Evolutionary conservation across 2,888 invertebrate genomes (phyloP).

Genomic region (Metalampra italica): DNA sequence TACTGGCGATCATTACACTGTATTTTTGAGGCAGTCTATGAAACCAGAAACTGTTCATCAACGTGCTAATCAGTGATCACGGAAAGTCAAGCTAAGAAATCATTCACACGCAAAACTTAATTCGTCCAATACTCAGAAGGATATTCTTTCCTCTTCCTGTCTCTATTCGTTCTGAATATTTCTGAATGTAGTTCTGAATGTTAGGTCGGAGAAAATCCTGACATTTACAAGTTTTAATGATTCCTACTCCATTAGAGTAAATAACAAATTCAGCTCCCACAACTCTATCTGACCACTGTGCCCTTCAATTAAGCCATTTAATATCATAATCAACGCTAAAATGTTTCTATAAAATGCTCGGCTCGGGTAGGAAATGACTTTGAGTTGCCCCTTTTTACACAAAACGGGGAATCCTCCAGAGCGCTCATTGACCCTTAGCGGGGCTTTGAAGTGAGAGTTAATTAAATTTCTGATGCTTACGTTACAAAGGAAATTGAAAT

Average conservation of each 20-base stretch:
- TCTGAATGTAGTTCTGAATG: no score
- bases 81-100: no score
- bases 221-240: no score
- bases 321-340: conserved; percentile 49
- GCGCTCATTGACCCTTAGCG: conserved; percentile 55
- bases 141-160: no score
- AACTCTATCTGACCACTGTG: conserved; percentile 28
- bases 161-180: no score
- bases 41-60: no score
- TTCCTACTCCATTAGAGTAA: not conserved
- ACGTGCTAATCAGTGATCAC: no score
- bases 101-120: no score
- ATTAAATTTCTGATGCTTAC: conserved; percentile 67
- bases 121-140: no score
- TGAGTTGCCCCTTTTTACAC: conserved; percentile 55
- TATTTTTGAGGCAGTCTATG: no score
- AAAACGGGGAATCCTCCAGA: conserved; percentile 46
- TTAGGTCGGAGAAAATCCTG: no score
- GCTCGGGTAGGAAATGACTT: conserved; percentile 49
- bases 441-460: conserved; percentile 63
- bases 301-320: conserved; percentile 51
- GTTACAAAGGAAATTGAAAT: conserved; percentile 62
- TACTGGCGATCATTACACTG: no score
- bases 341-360: conserved; percentile 46
- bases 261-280: not conserved